phyloP scores from a whole-genome alignment of 92 coral and sea anemone species.

The Paragorgia papillata region DNA sequence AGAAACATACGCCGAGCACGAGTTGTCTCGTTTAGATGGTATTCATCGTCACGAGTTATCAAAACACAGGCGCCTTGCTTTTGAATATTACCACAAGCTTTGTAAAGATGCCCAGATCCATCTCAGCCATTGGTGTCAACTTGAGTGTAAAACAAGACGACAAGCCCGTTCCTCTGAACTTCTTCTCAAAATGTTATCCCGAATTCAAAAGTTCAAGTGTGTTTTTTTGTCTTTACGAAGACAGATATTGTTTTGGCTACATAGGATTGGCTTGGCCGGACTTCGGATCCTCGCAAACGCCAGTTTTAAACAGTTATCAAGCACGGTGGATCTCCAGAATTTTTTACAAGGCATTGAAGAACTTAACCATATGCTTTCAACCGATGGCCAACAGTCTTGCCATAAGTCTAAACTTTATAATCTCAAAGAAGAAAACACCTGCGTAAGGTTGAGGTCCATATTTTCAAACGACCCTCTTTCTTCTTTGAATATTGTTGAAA shows the following conservation, averaged over 20 bases:
- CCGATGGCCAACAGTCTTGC: background rate
- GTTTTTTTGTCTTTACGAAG: slow-evolving; percentile 23
- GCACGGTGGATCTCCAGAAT: slow-evolving; percentile 40
- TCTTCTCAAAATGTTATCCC: background rate
- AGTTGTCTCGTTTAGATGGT: slow-evolving; percentile 17
- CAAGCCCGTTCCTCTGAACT: slow-evolving; percentile 5
- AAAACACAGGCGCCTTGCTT: slow-evolving; percentile 17
- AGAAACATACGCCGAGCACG: slow-evolving; percentile 21
- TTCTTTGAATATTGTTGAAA: slow-evolving; percentile 31
- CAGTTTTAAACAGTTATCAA: slow-evolving; percentile 43
- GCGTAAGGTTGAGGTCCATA: background rate
- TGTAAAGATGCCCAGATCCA: slow-evolving; percentile 86
- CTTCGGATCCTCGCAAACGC: slow-evolving; percentile 38
- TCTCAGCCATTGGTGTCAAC: slow-evolving; percentile 57
- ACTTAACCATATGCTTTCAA: slow-evolving; percentile 33
- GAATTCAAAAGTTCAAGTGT: slow-evolving; percentile 15
- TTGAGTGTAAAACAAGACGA: slow-evolving; percentile 19
- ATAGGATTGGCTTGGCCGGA: slow-evolving; percentile 22
- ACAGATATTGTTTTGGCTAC: slow-evolving; percentile 18
- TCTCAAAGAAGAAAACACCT: background rate
- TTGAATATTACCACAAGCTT: slow-evolving; percentile 61
- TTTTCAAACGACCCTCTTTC: background rate
- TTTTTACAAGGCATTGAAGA: slow-evolving; percentile 38
- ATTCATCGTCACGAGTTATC: slow-evolving; percentile 23
- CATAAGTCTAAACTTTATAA: background rate